Percentiles rank a stretch among this genome's conserved stretches.
Conservation (phyloP, 2,888 invertebrate species). For the Caenorhabditis macrosperma region DNA sequence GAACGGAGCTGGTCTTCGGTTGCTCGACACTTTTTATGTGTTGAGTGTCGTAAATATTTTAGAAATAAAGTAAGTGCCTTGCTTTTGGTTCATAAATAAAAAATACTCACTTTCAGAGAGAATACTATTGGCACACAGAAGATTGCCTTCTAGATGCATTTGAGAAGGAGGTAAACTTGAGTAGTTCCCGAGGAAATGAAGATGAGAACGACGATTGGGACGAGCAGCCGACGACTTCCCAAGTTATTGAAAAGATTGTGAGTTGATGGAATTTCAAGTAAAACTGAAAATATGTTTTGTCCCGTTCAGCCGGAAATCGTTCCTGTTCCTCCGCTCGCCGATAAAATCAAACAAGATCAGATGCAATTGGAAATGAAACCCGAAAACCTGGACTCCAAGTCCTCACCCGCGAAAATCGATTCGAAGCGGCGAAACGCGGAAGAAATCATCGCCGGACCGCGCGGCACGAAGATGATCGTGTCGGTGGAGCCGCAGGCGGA, state of each 20-base stretch:
- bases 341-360: too few relatives aligned
- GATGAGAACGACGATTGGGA: conserved; percentile 42
- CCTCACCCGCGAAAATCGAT: neutral
- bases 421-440: conserved; percentile 34
- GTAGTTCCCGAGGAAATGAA: conserved; percentile 17
- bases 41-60: conserved; percentile 69
- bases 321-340: too few relatives aligned
- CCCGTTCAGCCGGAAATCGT: too few relatives aligned
- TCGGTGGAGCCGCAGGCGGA: conserved; percentile 49
- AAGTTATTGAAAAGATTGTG: neutral
- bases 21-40: conserved; percentile 62
- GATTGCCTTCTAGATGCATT: conserved; percentile 72
- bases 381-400: neutral
- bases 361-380: too few relatives aligned
- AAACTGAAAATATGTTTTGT: neutral
- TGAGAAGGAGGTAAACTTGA: conserved; percentile 63
- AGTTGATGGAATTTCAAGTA: neutral
- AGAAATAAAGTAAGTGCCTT: conserved; percentile 58
- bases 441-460: conserved; percentile 50
- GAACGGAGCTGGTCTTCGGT: conserved; percentile 50
- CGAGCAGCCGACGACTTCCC: conserved; percentile 5
- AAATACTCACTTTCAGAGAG: conserved; percentile 49
- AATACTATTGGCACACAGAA: conserved; percentile 71
- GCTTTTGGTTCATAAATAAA: neutral
- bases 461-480: conserved; percentile 48